Evolutionary conservation across 2,113 vertebrate species (phyloP), one percentile per base, ranked within the genome.

Genomic region (Entelurus aequoreus): DNA sequence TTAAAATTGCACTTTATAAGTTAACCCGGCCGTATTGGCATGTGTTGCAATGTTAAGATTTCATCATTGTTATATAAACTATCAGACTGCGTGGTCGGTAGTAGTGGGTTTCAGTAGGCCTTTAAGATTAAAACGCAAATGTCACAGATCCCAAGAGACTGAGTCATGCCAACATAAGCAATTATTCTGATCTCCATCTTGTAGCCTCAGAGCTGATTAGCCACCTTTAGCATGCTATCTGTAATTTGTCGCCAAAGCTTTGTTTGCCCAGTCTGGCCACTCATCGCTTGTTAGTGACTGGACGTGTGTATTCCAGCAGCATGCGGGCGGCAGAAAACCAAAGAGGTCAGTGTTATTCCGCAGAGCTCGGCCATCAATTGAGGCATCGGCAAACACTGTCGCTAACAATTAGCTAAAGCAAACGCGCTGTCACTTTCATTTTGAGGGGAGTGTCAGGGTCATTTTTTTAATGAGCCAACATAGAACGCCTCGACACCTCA

Each of bases 371-470:
- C 46, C 61, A 64, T 74, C 74, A 74, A 54, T 66, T 62, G 62
- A 37, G 51, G 55, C 65, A 65, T 65, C 56, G 62, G 61, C 35
- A 61, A 74, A 70, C 55, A 75, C 59, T 35, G 65, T 66, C 68
- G 49, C 56, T 48, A 55, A 74, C 70, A 78, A 66, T 80, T 79
- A 81, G 52, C 76, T 54, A 68, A 72, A 82, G 72, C 65, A 62
- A 67, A 52, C 7, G 19, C 61, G 47, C 62, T 65, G 70, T 69
- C 53, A 46, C 2, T 62, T 63, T 65, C 68, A 52, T 51, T 71
- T 64, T 65, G 60, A 10, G 67, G 50, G 76, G 68, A 73, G 75
- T 80, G 67, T 73, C 77, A 58, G 68, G 56, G 60, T 53, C 52
- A 47, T 54, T 66, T 54, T 66, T 76, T 60, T 64, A 16, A 65